A percentile compares a stretch with the other conserved stretches of the same genome.
Conservation (phyloP, 2,797 vertebrate genomes). For the Nyctalus aviator region DNA sequence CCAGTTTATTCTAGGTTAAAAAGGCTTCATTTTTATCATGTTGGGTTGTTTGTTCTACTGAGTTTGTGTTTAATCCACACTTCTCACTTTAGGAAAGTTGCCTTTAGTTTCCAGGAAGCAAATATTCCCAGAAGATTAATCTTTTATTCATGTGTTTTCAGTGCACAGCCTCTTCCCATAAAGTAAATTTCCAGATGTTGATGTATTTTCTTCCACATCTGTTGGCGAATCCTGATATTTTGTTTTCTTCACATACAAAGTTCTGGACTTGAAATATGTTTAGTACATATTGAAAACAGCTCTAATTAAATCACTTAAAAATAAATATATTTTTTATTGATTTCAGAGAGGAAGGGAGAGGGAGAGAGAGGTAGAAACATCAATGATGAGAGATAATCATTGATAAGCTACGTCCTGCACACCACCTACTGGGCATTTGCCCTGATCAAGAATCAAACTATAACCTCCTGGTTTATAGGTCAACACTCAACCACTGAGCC, state of each 20-base stretch:
- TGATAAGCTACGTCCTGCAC: too few relatives aligned
- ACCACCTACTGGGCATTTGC: too few relatives aligned
- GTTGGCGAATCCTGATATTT: conserved; percentile 41
- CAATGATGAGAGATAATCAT: too few relatives aligned
- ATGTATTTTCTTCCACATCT: conserved; percentile 7
- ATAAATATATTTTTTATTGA: too few relatives aligned
- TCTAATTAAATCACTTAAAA: not conserved
- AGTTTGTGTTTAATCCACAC: conserved; percentile 32
- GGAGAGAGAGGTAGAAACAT: too few relatives aligned
- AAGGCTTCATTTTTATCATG: not conserved
- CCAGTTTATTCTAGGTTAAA: not conserved
- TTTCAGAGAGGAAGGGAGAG: too few relatives aligned
- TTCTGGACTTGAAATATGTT: not conserved
- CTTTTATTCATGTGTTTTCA: not conserved
- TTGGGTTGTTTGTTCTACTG: not conserved
- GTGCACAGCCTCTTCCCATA: not conserved
- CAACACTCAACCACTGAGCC: too few relatives aligned
- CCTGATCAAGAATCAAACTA: too few relatives aligned
- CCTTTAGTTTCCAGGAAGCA: conserved; percentile 43
- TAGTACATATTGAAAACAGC: not conserved
- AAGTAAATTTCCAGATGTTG: conserved; percentile 18
- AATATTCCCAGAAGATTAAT: conserved; percentile 10
- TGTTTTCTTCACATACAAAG: not conserved
- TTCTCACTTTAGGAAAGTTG: conserved; percentile 55
- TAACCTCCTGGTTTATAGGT: too few relatives aligned